phyloP scores from a whole-genome alignment of 1,140 invertebrate genomes.

The Anastrepha ludens region DNA sequence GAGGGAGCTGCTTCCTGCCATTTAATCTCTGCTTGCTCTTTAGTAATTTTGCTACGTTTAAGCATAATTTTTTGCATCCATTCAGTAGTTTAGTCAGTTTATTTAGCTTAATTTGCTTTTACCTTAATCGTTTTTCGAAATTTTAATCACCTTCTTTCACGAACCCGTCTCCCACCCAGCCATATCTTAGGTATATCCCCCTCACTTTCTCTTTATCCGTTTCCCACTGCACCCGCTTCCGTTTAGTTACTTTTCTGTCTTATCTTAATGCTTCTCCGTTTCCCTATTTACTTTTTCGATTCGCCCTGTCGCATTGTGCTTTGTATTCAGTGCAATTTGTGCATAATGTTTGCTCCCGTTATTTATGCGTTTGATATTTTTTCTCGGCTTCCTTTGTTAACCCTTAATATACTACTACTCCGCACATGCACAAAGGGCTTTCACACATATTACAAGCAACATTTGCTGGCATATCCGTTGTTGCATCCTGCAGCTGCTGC shows the following conservation, averaged over 20 bases:
- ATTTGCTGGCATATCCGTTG: conserved; percentile 29
- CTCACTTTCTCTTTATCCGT: too few relatives aligned
- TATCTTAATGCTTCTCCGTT: neutral
- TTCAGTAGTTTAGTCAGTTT: too few relatives aligned
- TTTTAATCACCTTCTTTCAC: too few relatives aligned
- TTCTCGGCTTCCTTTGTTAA: neutral
- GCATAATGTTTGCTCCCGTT: conserved; percentile 36
- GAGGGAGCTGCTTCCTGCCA: too few relatives aligned
- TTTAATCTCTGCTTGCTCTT: too few relatives aligned
- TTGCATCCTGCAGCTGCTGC: neutral
- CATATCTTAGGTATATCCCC: too few relatives aligned
- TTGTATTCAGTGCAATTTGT: conserved; percentile 33
- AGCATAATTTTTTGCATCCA: too few relatives aligned
- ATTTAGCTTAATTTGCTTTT: too few relatives aligned
- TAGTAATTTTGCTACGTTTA: too few relatives aligned
- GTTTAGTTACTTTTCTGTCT: neutral
- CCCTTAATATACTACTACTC: neutral
- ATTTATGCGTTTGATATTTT: neutral
- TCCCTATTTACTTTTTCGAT: neutral
- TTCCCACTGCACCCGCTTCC: neutral
- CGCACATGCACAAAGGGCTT: neutral
- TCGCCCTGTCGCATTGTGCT: neutral
- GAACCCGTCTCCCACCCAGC: too few relatives aligned
- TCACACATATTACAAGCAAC: conserved; percentile 31
- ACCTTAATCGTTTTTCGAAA: too few relatives aligned